These are phyloP conservation scores for Drosophila nr. perissopoda DNA, from an alignment of 2,888 invertebrate genomes.

Conservation along the genomic window DNA sequence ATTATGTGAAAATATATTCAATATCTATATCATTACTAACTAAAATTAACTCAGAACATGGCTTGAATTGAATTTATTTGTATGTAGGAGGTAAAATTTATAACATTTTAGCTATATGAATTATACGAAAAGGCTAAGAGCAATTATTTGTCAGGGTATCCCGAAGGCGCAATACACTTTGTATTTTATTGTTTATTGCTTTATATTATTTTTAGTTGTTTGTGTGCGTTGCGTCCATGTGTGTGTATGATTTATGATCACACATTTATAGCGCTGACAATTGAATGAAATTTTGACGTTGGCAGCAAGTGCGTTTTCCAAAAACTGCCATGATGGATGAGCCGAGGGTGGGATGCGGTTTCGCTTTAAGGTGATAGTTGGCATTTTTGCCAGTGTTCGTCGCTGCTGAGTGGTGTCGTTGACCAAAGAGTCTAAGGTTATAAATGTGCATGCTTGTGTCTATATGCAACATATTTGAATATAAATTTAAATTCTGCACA, in stretches of 20 bases:
- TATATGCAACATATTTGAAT: constrained; percentile 30
- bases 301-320: constrained; percentile 47
- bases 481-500: constrained; percentile 31
- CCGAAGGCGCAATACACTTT: background rate
- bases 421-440: constrained; percentile 59
- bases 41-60: background rate
- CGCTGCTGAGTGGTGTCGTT: constrained; percentile 47
- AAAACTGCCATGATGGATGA: constrained; percentile 66
- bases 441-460: constrained; percentile 40
- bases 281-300: constrained; percentile 73
- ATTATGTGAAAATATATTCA: background rate
- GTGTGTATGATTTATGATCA: constrained; percentile 76
- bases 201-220: constrained; percentile 63
- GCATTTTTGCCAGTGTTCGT: constrained; percentile 68
- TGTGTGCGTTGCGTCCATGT: constrained; percentile 45
- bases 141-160: constrained; percentile 8
- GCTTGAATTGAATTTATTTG: background rate
- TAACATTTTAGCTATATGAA: background rate
- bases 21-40: background rate
- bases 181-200: constrained; percentile 50
- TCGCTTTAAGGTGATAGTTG: constrained; percentile 37
- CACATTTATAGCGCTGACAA: constrained; percentile 78
- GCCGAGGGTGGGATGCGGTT: constrained; percentile 19
- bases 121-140: background rate
- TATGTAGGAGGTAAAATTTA: background rate